phyloP scores from a whole-genome alignment of 2,797 vertebrate genomes.

The Orestias chungarensis region DNA sequence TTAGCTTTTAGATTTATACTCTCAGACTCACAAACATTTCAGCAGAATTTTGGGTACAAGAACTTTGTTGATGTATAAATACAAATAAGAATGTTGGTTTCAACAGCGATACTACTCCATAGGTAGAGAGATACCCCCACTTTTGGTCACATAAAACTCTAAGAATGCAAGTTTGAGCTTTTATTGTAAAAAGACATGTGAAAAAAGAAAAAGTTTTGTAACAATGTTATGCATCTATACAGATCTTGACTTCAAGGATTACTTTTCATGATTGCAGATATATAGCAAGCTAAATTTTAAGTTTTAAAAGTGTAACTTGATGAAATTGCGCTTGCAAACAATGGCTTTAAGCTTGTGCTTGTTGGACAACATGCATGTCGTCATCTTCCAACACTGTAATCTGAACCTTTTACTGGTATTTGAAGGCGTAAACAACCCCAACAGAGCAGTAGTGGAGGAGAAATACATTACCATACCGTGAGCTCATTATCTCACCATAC shows the following conservation, averaged over 20 bases:
- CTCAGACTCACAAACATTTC: too few relatives aligned
- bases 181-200: not conserved
- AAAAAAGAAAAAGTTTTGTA: not conserved
- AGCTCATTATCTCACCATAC: not conserved
- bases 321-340: constrained; percentile 25
- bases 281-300: constrained; percentile 36
- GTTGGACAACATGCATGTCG: not conserved
- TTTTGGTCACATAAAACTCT: not conserved
- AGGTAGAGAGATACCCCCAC: too few relatives aligned
- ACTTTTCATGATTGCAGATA: constrained; percentile 72
- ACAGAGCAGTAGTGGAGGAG: not conserved
- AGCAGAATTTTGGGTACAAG: too few relatives aligned
- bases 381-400: constrained; percentile 3
- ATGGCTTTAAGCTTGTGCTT: constrained; percentile 8
- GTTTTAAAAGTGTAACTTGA: constrained; percentile 59
- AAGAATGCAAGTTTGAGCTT: not conserved
- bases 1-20: too few relatives aligned
- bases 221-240: constrained; percentile 30
- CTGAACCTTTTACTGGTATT: not conserved
- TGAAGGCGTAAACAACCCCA: constrained; percentile 2
- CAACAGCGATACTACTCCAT: too few relatives aligned
- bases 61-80: too few relatives aligned
- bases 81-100: too few relatives aligned
- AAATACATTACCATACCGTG: constrained; percentile 1
- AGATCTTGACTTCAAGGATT: constrained; percentile 25